phyloP scores from a whole-genome alignment of 2,113 vertebrate species.

The Nothocercus julius region DNA sequence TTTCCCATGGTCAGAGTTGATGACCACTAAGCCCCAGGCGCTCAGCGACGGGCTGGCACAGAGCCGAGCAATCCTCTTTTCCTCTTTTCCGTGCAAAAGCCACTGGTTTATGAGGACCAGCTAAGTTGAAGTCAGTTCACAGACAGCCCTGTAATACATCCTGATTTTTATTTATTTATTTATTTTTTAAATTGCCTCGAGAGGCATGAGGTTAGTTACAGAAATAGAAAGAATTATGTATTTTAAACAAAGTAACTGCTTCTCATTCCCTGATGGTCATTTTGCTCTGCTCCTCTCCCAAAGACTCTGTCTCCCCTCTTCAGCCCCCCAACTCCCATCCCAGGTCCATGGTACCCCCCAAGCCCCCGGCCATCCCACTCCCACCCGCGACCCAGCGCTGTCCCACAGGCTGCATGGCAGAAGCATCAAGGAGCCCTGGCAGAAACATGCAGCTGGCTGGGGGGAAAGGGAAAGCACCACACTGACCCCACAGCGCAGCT shows the following conservation, averaged over 20 bases:
- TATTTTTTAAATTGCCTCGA: background rate
- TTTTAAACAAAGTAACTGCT: background rate
- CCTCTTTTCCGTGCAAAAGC: constrained; percentile 22
- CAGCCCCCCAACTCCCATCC: background rate
- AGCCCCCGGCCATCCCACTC: background rate
- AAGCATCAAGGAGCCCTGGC: background rate
- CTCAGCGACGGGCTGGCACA: background rate
- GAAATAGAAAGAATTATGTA: constrained; percentile 14
- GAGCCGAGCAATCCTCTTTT: too few relatives aligned
- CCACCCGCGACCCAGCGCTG: background rate
- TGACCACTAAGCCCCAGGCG: background rate
- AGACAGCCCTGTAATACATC: constrained; percentile 41
- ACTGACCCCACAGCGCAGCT: rapidly evolving
- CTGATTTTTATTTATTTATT: background rate
- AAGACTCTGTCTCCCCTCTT: background rate
- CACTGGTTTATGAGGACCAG: constrained; percentile 30
- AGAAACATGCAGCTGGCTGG: background rate
- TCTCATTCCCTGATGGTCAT: background rate
- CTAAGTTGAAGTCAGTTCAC: constrained; percentile 24
- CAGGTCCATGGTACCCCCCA: background rate
- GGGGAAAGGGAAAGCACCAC: rapidly evolving
- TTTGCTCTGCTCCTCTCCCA: background rate
- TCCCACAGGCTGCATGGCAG: background rate
- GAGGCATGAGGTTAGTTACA: constrained; percentile 48
- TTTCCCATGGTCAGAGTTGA: background rate